Base-by-base conservation (phyloP, 2,113 vertebrate species). In the Periophthalmodon schlosseri region DNA sequence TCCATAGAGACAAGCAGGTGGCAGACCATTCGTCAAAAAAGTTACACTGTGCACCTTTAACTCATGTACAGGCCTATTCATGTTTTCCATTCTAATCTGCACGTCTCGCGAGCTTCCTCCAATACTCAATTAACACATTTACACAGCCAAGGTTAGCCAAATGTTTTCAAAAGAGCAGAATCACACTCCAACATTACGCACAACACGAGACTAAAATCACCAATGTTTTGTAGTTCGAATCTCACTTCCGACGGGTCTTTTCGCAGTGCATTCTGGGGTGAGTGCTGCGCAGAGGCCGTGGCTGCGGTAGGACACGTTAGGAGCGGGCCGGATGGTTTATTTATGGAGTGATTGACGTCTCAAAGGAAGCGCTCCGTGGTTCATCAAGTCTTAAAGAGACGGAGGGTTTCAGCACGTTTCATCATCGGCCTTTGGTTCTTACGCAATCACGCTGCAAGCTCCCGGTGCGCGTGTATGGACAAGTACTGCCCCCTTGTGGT, bases 341-440 rank as follows among this genome's bases (percentile, higher is more conserved):
- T 68, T 68, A 68, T 68, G 39, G 66, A 24, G 10, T 68, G 66
- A 68, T 68, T 68, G 66, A 68, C 66, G 46, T 46, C 66, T 68
- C 66, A 68, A 68, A 68, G 66, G 66, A 24, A 68, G 18, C 23
- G n/a, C 66, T 68, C n/a, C 44, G 44, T 15, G 66, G 65, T 70
- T 68, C 49, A 70, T 60, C 57, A 34, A 74, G 80, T 72, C 74
- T 89, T 11, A 47, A 23, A 49, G 39, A 34, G 60, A 36, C 23
- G 47, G 4, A 33, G 24, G 21, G 54, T 88, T 86, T 86, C 86
- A 85, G 68, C 18, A 39, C 71, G 68, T 93, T 91, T 89, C 90
- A 88, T 92, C 91, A 92, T 75, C 57, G 34, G 66, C 74, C 70
- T 61, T 56, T 68, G 71, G 69, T 58, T 73, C 85, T 92, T 87